Evolutionary conservation across 64 coral and sea anemone genomes (phyloP), one percentile per base, ranked within the genome.

Genomic region (Montipora cactus): DNA sequence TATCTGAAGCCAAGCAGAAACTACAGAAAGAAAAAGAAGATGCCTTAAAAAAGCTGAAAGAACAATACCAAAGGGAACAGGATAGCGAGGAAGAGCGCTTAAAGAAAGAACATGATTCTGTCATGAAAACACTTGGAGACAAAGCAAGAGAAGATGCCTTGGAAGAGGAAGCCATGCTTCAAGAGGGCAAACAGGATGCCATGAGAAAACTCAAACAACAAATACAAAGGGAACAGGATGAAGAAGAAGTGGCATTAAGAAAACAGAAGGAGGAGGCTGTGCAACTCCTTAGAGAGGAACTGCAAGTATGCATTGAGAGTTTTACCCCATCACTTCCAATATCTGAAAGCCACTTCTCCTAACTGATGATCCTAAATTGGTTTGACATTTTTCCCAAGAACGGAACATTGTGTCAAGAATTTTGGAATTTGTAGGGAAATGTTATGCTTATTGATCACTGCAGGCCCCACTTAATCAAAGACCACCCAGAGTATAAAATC

Each of bases 101-200:
- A 12, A 88, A 88, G 78, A 73, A 95, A 13, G 52, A 98, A 81
- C 96, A 98, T 50, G 93, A 95, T 49, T 28, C 84, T 13, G 96
- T 98, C 47, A 98, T 98, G 93, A 91, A 92, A 49, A 98, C 96
- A 69, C 57, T 98, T 15, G 89, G 93, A 66, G 89, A 92, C n/a
- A 98, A 95, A 78, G 96, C 93, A 5, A 91, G 83, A 19, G 89
- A 98, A 71, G 96, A 98, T 55, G 90, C 96, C 0, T 67, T 98
- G 55, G 96, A 98, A 53, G 96, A 98, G 53, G 96, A 98, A 89
- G 96, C 96, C 47, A 98, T 98, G 96, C 71, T 98, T 7, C 88
- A 98, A 44, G 93, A 98, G 49, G 96, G 96, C 19, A 94, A 94
- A 28, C 79, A 92, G 37, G 93, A 98, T 59, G 96, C 96, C 7